Conservation (phyloP, 2,113 vertebrate species). For the Ursus arctos region DNA sequence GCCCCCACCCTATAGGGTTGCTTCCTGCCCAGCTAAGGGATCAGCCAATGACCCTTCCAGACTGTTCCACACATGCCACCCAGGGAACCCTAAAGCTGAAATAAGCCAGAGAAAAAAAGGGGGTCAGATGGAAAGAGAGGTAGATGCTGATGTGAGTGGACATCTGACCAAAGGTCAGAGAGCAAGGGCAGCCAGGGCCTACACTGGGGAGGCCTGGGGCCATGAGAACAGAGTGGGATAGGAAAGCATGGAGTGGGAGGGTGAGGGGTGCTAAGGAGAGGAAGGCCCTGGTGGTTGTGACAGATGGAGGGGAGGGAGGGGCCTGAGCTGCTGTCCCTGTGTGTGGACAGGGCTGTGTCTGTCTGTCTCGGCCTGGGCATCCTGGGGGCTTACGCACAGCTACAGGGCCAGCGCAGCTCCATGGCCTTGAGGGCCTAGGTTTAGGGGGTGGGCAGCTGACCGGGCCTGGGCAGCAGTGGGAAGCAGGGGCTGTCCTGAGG, state of each 20-base stretch:
- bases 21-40: neutral
- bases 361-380: neutral
- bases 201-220: neutral
- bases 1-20: neutral
- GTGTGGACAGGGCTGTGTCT: rapidly evolving
- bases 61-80: neutral
- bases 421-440: neutral
- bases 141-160: neutral
- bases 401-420: neutral
- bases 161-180: neutral
- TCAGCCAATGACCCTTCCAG: neutral
- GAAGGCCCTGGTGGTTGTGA: neutral
- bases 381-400: neutral
- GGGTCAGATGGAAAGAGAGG: neutral
- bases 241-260: too few species aligned
- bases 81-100: neutral
- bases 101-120: neutral
- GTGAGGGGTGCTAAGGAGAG: rapidly evolving
- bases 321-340: neutral
- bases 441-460: neutral
- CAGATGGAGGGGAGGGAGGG: neutral
- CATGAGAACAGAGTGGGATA: neutral
- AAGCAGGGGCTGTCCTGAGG: neutral
- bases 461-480: neutral
- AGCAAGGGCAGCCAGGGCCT: neutral